These are phyloP conservation scores for Blastobasis lacticolella DNA, from an alignment of 2,888 invertebrate genomes.

Conservation along the genomic window DNA sequence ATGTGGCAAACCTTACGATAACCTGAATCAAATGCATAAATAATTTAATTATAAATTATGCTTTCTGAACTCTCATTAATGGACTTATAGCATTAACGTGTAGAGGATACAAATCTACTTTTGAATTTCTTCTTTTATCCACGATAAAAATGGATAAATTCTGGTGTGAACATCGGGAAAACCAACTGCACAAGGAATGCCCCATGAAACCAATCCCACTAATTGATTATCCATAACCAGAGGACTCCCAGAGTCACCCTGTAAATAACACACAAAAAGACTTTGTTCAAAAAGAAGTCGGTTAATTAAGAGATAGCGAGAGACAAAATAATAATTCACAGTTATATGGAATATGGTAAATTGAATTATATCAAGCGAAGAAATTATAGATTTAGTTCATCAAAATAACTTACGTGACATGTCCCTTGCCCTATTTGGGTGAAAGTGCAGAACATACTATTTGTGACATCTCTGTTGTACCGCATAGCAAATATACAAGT, in stretches of 20 bases:
- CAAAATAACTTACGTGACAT: constrained; percentile 48
- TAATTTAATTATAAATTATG: neutral
- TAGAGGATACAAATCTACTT: constrained; percentile 8
- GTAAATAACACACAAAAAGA: constrained; percentile 16
- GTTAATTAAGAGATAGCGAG: too few relatives aligned
- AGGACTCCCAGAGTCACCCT: constrained; percentile 69
- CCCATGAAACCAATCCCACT: constrained; percentile 63
- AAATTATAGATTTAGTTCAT: too few relatives aligned
- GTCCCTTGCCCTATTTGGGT: constrained; percentile 53
- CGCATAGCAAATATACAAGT: constrained; percentile 57
- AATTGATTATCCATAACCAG: constrained; percentile 39
- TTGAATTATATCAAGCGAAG: too few relatives aligned
- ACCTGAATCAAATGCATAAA: neutral
- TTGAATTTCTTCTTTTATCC: constrained; percentile 34
- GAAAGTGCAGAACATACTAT: constrained; percentile 62
- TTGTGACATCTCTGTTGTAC: constrained; percentile 39
- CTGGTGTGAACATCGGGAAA: constrained; percentile 67
- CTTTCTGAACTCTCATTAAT: neutral
- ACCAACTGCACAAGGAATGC: constrained; percentile 61
- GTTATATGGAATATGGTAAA: too few relatives aligned
- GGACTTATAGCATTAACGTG: neutral
- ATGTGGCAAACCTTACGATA: too few relatives aligned
- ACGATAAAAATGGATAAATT: constrained; percentile 39
- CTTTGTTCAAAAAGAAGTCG: too few relatives aligned
- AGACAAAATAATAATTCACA: too few relatives aligned